These are phyloP conservation scores for Cherax destructor DNA, from an alignment of 1,140 invertebrate genomes.

Conservation along the genomic window DNA sequence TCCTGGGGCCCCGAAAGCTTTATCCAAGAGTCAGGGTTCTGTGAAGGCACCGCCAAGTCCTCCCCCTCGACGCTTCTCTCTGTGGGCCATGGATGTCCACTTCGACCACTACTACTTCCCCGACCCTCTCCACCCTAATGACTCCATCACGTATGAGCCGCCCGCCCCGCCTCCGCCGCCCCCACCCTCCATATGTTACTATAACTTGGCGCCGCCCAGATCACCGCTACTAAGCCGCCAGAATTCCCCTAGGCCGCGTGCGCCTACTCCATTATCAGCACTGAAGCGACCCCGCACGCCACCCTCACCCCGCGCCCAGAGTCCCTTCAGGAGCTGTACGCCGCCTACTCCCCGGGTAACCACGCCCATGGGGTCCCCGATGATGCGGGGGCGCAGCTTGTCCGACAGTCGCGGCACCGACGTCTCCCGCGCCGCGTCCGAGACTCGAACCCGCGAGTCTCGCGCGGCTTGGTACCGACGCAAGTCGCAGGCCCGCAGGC, in stretches of 20 bases:
- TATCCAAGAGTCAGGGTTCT: conserved; percentile 22
- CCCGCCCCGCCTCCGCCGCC: not conserved
- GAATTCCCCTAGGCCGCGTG: conserved; percentile 4
- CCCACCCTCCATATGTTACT: conserved; percentile 23
- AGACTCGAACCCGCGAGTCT: conserved; percentile 21
- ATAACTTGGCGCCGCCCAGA: conserved; percentile 16
- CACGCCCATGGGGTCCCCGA: conserved; percentile 25
- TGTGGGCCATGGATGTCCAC: conserved; percentile 59
- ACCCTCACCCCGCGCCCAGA: conserved; percentile 24
- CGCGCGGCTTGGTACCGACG: conserved; percentile 50
- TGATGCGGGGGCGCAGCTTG: conserved; percentile 43
- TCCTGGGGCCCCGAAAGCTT: not conserved
- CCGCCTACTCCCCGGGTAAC: conserved; percentile 20
- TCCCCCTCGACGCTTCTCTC: conserved; percentile 61
- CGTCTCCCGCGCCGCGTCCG: conserved; percentile 1
- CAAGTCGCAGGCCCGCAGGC: conserved; percentile 38
- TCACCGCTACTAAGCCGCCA: conserved; percentile 13
- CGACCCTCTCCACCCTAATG: conserved; percentile 8
- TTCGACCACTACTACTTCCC: conserved; percentile 44
- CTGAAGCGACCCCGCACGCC: conserved; percentile 24
- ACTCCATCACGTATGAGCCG: conserved; percentile 7
- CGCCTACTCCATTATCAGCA: not conserved
- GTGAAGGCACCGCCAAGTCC: conserved; percentile 69
- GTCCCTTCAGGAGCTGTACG: conserved; percentile 25
- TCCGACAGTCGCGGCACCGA: conserved; percentile 39